These are phyloP conservation scores for Oryzias melastigma DNA, from an alignment of 2,113 vertebrate species.

Conservation along the genomic window DNA sequence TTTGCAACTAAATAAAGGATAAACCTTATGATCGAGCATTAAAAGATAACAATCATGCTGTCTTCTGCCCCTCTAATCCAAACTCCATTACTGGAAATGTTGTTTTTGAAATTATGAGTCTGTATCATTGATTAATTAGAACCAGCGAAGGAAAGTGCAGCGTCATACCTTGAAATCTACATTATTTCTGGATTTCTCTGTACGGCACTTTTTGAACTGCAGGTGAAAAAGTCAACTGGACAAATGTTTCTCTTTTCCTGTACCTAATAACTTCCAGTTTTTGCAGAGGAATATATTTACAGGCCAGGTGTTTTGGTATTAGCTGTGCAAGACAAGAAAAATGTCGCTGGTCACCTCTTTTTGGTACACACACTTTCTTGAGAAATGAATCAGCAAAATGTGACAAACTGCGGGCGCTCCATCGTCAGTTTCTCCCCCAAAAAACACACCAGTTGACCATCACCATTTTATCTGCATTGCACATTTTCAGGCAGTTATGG, in stretches of 20 bases:
- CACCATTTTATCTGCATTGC: constrained; percentile 27
- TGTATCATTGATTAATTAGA: constrained; percentile 35
- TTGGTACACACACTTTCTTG: constrained; percentile 6
- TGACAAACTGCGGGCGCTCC: neutral
- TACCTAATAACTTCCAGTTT: neutral
- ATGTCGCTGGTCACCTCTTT: constrained; percentile 6
- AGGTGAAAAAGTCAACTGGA: constrained; percentile 1
- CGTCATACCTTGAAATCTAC: constrained; percentile 5
- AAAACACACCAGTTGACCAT: constrained; percentile 17
- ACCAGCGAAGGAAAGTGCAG: constrained; percentile 18
- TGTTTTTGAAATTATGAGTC: constrained; percentile 22
- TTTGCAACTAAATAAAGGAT: no score
- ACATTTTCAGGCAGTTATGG: constrained; percentile 24
- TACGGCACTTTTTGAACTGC: neutral
- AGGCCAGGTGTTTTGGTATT: constrained; percentile 5
- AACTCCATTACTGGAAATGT: neutral
- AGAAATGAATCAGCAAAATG: constrained; percentile 13
- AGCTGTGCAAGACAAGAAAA: constrained; percentile 3
- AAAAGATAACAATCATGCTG: constrained; percentile 25
- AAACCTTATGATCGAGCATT: constrained; percentile 4
- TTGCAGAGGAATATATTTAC: constrained; percentile 1
- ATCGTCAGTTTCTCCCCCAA: constrained; percentile 2
- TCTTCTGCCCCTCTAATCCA: constrained; percentile 26
- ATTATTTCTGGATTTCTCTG: constrained; percentile 10
- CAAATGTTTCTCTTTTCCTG: neutral